Percentiles rank a stretch among this genome's conserved stretches.
These are phyloP conservation scores for Drusus annulatus DNA, from an alignment of 1,140 invertebrate genomes.

Conservation along the genomic window DNA sequence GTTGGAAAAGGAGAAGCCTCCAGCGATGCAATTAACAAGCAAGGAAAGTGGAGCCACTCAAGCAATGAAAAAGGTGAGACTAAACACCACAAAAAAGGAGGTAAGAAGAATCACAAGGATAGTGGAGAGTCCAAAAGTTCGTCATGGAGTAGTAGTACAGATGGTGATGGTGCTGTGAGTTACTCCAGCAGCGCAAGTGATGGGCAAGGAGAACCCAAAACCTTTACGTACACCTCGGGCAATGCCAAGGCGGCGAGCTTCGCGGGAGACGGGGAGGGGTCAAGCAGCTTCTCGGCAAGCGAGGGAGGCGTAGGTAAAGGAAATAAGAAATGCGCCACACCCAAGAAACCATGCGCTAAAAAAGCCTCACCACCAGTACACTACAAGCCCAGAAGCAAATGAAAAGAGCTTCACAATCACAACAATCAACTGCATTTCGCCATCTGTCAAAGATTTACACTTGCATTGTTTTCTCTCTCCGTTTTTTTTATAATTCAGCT, in stretches of 20 bases:
- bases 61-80: slow-evolving; percentile 27
- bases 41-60: slow-evolving; percentile 44
- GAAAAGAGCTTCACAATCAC: not conserved
- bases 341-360: not conserved
- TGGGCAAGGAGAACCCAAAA: slow-evolving; percentile 30
- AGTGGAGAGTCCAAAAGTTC: slow-evolving; percentile 16
- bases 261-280: not conserved
- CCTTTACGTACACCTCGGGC: slow-evolving; percentile 32
- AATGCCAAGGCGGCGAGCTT: slow-evolving; percentile 20
- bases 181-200: slow-evolving; percentile 11
- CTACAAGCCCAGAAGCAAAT: not conserved
- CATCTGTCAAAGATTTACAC: not conserved
- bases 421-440: not conserved
- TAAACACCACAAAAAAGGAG: not conserved
- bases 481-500: not conserved
- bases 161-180: slow-evolving; percentile 26
- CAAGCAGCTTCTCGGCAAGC: not conserved
- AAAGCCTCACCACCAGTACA: not conserved
- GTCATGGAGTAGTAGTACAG: slow-evolving; percentile 35
- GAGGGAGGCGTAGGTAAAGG: not conserved
- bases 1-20: slow-evolving; percentile 44
- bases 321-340: no score
- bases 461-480: not conserved
- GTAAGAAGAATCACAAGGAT: no score
- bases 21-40: slow-evolving; percentile 41